Evolutionary conservation across 2,113 vertebrate genomes (phyloP).

Genomic region (Chaetodon auriga): DNA sequence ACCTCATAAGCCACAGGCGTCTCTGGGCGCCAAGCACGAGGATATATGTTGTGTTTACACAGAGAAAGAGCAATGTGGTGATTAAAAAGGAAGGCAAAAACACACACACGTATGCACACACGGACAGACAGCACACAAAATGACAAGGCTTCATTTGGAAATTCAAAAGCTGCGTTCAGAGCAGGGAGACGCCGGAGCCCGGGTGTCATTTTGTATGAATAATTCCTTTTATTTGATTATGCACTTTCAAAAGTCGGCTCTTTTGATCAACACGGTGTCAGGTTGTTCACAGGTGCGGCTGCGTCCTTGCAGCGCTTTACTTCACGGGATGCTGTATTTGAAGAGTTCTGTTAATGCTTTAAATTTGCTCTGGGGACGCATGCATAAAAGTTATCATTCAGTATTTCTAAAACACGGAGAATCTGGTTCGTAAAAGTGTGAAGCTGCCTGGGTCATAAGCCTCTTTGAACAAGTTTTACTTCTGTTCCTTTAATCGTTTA

Average conservation of each 20-base stretch:
- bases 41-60: conserved; percentile 65
- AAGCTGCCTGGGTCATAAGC: neutral
- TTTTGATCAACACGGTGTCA: conserved; percentile 76
- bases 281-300: conserved; percentile 58
- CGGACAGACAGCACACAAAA: conserved; percentile 29
- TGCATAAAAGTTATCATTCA: conserved; percentile 9
- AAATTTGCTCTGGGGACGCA: conserved; percentile 47
- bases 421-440: conserved; percentile 4
- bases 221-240: conserved; percentile 81
- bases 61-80: conserved; percentile 43
- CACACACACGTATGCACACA: conserved; percentile 3
- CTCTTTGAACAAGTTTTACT: neutral
- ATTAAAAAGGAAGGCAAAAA: conserved; percentile 51
- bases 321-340: conserved; percentile 53
- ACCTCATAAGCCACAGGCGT: conserved; percentile 63
- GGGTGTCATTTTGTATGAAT: conserved; percentile 77
- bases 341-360: conserved; percentile 56
- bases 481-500: neutral
- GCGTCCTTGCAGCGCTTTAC: conserved; percentile 45
- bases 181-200: conserved; percentile 46
- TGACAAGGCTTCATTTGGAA: conserved; percentile 72
- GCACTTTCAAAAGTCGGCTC: conserved; percentile 71
- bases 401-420: conserved; percentile 1
- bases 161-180: conserved; percentile 63
- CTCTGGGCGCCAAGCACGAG: conserved; percentile 46